Percentiles rank a stretch among this genome's conserved stretches.
These are phyloP conservation scores for Drosophila serrata DNA, from an alignment of 1,140 invertebrate species.

Conservation along the genomic window DNA sequence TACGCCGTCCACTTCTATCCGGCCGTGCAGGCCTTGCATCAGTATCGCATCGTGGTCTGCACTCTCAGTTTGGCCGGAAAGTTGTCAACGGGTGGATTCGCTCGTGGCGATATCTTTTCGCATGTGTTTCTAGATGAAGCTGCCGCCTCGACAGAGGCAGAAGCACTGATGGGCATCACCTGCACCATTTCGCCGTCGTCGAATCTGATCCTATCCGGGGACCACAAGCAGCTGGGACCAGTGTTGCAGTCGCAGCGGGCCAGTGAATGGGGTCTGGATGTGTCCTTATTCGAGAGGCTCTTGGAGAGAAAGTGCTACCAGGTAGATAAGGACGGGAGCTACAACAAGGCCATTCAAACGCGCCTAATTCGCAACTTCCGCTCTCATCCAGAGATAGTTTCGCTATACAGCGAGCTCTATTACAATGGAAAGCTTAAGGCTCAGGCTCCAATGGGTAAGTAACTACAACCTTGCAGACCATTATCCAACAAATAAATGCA, in stretches of 20 bases:
- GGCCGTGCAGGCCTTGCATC: constrained; percentile 66
- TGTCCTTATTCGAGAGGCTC: constrained; percentile 88
- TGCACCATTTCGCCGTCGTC: constrained; percentile 78
- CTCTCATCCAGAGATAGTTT: constrained; percentile 88
- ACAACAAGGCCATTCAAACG: constrained; percentile 88
- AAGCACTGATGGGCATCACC: constrained; percentile 89
- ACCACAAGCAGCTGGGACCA: constrained; percentile 94
- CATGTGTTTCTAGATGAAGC: constrained; percentile 95
- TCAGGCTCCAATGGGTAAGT: constrained; percentile 53
- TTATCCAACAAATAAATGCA: background rate
- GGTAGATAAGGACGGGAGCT: constrained; percentile 85
- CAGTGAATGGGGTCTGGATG: constrained; percentile 85
- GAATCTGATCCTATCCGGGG: constrained; percentile 91
- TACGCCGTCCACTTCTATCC: constrained; percentile 75
- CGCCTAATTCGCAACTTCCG: constrained; percentile 90
- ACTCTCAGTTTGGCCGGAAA: constrained; percentile 86
- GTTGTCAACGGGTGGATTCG: constrained; percentile 89
- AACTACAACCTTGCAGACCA: fast-evolving
- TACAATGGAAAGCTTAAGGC: constrained; percentile 87
- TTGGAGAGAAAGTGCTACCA: constrained; percentile 86
- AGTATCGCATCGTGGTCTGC: constrained; percentile 74
- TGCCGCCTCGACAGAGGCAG: constrained; percentile 93
- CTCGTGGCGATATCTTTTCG: constrained; percentile 87
- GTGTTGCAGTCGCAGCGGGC: constrained; percentile 88
- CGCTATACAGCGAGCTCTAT: constrained; percentile 88